Conservation (phyloP, 2,113 vertebrate genomes). For the Mus musculus region GRCm39 chr15:80580501-80581000, state of each 20-base stretch:
- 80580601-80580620: background rate
- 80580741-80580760: background rate
- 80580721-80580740: background rate
- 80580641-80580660: background rate
- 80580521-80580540: accelerated
- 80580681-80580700: no score
- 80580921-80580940: background rate
- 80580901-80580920: background rate
- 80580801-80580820: background rate
- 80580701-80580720: background rate
- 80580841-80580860: background rate
- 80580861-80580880: background rate
- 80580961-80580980: accelerated
- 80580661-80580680: background rate
- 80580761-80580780: background rate
- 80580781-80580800: background rate
- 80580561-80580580: background rate
- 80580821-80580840: background rate
- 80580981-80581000: background rate
- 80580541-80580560: background rate
- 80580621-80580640: background rate
- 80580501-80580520: background rate
- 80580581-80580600: background rate
- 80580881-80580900: no score
- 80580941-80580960: no score